These are phyloP conservation scores for Ardeotis arabs DNA, from an alignment of 2,113 vertebrate genomes.

Conservation along the genomic window DNA sequence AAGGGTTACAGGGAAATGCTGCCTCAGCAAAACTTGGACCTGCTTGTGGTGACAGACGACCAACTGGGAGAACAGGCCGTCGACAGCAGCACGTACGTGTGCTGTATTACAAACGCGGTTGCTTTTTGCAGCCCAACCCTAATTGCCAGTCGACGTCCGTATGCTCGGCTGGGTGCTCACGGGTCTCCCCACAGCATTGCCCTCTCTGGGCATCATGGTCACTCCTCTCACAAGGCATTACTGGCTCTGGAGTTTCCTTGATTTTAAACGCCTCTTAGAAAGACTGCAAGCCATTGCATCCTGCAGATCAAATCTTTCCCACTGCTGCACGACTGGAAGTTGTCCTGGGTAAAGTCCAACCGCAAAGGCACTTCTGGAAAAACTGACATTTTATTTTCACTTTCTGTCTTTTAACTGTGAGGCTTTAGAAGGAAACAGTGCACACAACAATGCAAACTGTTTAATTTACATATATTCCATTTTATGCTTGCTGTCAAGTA, in stretches of 20 bases:
- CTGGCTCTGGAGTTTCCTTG: neutral
- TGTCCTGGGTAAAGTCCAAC: neutral
- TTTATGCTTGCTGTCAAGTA: neutral
- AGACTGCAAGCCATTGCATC: neutral
- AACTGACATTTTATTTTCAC: fast-evolving
- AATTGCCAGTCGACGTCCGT: fast-evolving
- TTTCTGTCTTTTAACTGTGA: neutral
- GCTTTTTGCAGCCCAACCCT: neutral
- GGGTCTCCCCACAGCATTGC: neutral
- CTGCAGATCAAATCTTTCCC: neutral
- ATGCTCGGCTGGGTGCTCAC: fast-evolving
- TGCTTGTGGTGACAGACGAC: neutral
- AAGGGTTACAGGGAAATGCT: neutral
- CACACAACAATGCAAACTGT: neutral
- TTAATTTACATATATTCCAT: neutral
- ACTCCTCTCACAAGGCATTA: neutral
- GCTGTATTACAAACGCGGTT: neutral
- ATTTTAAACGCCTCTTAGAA: neutral
- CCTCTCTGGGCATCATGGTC: neutral
- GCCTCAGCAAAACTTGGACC: neutral
- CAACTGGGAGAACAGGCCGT: neutral
- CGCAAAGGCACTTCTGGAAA: neutral
- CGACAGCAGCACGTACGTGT: neutral
- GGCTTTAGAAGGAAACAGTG: neutral
- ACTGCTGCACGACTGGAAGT: neutral